These are phyloP conservation scores for Nyctereutes procyonoides DNA, from an alignment of 2,113 vertebrate genomes.

Conservation along the genomic window DNA sequence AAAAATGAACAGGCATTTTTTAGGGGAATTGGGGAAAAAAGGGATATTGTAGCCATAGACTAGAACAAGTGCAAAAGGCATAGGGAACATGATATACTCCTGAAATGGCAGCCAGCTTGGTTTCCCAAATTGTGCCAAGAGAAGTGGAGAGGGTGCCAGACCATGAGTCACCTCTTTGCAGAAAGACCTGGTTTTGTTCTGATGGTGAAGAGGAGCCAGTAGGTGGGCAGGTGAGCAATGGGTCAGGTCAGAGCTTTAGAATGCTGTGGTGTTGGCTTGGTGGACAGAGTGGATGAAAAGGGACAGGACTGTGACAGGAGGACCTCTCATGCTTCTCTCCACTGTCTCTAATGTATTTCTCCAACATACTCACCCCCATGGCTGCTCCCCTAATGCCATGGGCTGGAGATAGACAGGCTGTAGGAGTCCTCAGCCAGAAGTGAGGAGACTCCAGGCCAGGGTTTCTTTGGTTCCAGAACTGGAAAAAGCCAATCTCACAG, in stretches of 20 bases:
- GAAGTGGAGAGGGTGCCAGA: not conserved
- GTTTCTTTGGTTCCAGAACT: not conserved
- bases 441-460: not conserved
- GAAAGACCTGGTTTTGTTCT: not conserved
- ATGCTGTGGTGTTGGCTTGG: not conserved
- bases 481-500: not conserved
- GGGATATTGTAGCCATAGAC: not conserved
- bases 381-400: fast-evolving
- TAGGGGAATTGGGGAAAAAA: not conserved
- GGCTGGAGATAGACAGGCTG: too few relatives aligned
- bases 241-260: not conserved
- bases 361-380: fast-evolving
- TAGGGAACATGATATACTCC: fast-evolving
- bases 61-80: not conserved
- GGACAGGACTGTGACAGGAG: not conserved
- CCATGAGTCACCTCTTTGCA: not conserved
- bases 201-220: too few relatives aligned
- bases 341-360: not conserved
- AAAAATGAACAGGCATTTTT: not conserved
- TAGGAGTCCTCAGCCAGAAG: too few relatives aligned
- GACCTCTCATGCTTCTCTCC: fast-evolving
- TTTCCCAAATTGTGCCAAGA: not conserved
- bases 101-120: not conserved
- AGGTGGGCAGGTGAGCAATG: fast-evolving
- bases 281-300: fast-evolving